These are phyloP conservation scores for Sarcophaga bullata DNA, from an alignment of 1,140 invertebrate species.

Conservation along the genomic window DNA sequence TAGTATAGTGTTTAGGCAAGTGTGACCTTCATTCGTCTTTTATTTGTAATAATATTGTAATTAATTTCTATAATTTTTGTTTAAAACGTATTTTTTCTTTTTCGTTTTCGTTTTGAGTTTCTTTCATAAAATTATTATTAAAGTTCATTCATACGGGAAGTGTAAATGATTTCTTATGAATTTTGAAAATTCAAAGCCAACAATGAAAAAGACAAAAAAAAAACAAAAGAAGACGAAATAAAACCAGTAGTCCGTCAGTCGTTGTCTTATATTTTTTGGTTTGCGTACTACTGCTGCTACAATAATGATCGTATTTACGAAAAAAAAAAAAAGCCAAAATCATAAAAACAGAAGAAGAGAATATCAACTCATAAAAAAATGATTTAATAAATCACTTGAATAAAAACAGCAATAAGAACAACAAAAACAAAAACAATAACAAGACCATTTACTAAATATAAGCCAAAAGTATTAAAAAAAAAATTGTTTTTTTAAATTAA, in stretches of 20 bases:
- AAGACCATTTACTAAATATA: not conserved
- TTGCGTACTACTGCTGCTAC: no score
- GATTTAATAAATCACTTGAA: constrained; percentile 36
- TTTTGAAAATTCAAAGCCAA: constrained; percentile 6
- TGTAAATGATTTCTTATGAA: constrained; percentile 41
- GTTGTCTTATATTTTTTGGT: no score
- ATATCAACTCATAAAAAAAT: constrained; percentile 34
- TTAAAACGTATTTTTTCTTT: not conserved
- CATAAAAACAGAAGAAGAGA: not conserved
- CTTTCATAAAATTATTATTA: constrained; percentile 25
- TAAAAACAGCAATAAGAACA: not conserved
- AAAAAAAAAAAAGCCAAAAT: not conserved
- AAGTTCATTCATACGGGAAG: constrained; percentile 41
- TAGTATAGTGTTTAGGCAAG: no score
- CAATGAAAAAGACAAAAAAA: no score
- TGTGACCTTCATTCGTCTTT: constrained; percentile 5
- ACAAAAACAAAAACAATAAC: constrained; percentile 1
- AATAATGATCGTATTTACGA: not conserved
- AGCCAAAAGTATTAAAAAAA: not conserved
- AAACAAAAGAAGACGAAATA: no score
- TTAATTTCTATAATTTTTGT: constrained; percentile 26
- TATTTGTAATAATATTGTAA: not conserved
- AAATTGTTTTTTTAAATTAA: not conserved
- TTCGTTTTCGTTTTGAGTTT: not conserved
- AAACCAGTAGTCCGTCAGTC: constrained; percentile 13